A percentile compares a stretch with the other conserved stretches of the same genome.
phyloP scores from a whole-genome alignment of 2,113 vertebrate genomes.

The Formicarius rufipectus region DNA sequence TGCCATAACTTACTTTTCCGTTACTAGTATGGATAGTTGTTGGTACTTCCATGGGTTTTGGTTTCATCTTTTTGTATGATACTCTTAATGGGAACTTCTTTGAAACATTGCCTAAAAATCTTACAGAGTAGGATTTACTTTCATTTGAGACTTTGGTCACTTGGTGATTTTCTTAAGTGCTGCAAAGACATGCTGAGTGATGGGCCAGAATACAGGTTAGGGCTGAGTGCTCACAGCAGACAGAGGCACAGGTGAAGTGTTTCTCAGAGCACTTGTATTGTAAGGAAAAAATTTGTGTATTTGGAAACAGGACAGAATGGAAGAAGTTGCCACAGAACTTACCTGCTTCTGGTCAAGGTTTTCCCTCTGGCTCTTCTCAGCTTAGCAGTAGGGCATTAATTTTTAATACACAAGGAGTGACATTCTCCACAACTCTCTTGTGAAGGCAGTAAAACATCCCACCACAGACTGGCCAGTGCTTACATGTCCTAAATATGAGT shows the following conservation, averaged over 20 bases:
- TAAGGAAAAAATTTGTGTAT: not conserved
- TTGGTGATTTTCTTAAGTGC: not conserved
- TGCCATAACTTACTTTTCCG: not conserved
- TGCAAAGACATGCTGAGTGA: not conserved
- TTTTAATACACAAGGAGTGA: not conserved
- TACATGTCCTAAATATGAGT: not conserved
- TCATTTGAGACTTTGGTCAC: not conserved
- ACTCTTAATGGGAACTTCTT: not conserved
- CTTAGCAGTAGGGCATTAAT: not conserved
- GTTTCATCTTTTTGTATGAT: not conserved
- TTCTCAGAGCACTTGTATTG: accelerated
- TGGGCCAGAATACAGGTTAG: not conserved
- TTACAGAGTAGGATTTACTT: not conserved
- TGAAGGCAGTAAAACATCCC: not conserved
- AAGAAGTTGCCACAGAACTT: not conserved
- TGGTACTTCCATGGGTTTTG: not conserved
- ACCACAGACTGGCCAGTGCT: not conserved
- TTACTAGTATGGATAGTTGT: not conserved
- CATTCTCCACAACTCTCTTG: not conserved
- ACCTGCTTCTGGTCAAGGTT: not conserved
- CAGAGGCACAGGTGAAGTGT: accelerated
- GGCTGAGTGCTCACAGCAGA: not conserved
- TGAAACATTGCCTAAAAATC: not conserved
- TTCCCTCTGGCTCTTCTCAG: not conserved
- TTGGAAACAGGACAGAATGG: not conserved